These are phyloP conservation scores for Litocranius walleri DNA, from an alignment of 2,113 vertebrate species.

Conservation along the genomic window DNA sequence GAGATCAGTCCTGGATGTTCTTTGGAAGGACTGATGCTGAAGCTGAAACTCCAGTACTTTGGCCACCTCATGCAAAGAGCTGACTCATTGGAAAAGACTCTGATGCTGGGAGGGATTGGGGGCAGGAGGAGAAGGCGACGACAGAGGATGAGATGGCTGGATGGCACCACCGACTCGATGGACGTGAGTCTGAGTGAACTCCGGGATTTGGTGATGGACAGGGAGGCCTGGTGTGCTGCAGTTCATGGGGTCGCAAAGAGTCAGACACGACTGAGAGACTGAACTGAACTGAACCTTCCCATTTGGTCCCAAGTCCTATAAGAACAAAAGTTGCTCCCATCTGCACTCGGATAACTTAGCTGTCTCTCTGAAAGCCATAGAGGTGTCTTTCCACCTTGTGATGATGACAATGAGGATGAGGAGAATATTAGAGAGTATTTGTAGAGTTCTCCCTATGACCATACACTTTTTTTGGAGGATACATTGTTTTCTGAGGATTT, in stretches of 20 bases:
- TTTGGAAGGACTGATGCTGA: too few species aligned
- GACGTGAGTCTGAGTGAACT: too few species aligned
- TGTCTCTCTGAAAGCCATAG: background rate
- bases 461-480: background rate
- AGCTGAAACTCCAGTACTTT: too few species aligned
- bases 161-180: fast-evolving
- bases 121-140: too few species aligned
- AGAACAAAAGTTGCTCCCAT: background rate
- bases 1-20: too few species aligned
- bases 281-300: background rate
- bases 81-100: too few species aligned
- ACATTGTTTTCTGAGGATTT: background rate
- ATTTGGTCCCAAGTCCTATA: background rate
- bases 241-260: too few species aligned
- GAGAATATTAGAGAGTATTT: background rate
- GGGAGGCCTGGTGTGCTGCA: too few species aligned
- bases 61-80: too few species aligned
- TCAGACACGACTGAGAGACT: fast-evolving
- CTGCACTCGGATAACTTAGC: background rate
- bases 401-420: background rate
- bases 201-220: too few species aligned
- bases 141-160: too few species aligned
- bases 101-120: too few species aligned
- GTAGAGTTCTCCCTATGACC: background rate
- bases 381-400: background rate